Evolutionary conservation across 2,797 vertebrate genomes (phyloP).

Genomic region (Acropternis orthonyx): DNA sequence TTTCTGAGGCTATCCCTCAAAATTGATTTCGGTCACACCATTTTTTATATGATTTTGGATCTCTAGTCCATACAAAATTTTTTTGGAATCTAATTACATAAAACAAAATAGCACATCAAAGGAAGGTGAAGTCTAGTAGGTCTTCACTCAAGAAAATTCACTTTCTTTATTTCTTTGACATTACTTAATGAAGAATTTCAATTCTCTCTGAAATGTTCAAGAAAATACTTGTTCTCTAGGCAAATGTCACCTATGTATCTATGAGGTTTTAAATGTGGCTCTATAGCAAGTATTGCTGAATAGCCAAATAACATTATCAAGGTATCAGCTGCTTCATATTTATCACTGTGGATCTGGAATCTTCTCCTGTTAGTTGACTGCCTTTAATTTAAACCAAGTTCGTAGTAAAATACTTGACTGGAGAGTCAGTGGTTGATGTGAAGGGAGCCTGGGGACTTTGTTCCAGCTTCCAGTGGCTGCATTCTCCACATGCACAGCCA

Average conservation of each 20-base stretch:
- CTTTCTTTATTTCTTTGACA: neutral
- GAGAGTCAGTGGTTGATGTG: neutral
- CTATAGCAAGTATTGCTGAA: neutral
- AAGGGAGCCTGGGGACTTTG: neutral
- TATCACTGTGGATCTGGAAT: neutral
- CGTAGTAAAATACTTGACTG: neutral
- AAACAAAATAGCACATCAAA: neutral
- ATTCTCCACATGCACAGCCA: fast-evolving
- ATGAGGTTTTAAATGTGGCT: neutral
- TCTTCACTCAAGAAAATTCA: neutral
- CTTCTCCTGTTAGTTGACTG: neutral
- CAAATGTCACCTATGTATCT: neutral
- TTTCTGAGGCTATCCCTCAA: neutral
- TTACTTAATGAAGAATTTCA: neutral
- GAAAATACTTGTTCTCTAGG: neutral
- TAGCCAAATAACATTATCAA: neutral
- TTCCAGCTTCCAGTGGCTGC: neutral
- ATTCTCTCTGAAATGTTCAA: neutral
- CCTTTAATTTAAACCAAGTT: neutral
- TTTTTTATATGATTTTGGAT: neutral
- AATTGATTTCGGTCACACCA: neutral
- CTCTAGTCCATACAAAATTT: neutral
- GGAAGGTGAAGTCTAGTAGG: neutral
- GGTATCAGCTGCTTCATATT: neutral
- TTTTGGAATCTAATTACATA: neutral